These are phyloP conservation scores for Pocillopora verrucosa DNA, from an alignment of 64 coral and sea anemone species.

Conservation along the genomic window DNA sequence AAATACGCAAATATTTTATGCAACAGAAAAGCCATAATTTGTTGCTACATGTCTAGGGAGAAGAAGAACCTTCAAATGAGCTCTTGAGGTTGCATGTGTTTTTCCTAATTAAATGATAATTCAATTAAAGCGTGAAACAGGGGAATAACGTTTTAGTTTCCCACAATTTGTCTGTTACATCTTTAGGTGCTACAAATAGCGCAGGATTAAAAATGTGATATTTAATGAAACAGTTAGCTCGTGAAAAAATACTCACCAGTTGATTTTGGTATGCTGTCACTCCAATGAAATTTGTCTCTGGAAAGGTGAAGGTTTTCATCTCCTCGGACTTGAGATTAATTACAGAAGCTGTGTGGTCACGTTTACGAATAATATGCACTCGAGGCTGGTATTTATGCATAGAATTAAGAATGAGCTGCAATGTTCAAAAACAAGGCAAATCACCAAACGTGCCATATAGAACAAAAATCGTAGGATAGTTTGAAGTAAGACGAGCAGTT, in stretches of 20 bases:
- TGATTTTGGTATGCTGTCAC: conserved; percentile 99
- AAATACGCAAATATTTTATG: not conserved
- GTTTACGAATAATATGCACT: conserved; percentile 92
- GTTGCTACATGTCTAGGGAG: not conserved
- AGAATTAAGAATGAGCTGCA: conserved; percentile 96
- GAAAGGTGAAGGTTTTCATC: conserved; percentile 93
- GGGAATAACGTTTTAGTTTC: not conserved
- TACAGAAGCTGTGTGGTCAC: conserved; percentile 98
- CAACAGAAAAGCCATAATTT: not conserved
- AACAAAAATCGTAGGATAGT: no score
- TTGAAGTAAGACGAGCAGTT: no score
- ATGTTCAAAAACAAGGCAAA: not conserved
- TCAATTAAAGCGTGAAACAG: conserved; percentile 3
- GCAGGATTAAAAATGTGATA: not conserved
- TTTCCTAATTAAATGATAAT: conserved; percentile 51
- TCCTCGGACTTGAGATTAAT: conserved; percentile 99
- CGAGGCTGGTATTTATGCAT: conserved; percentile 99
- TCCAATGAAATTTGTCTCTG: conserved; percentile 91
- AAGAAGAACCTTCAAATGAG: not conserved
- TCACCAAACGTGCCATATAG: not conserved
- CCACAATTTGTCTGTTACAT: not conserved
- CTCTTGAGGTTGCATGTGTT: conserved; percentile 14
- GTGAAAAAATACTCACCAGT: conserved; percentile 55
- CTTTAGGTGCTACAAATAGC: not conserved
- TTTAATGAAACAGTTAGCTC: not conserved